phyloP scores from a whole-genome alignment of 2,797 vertebrate species.

The Sebastes aleutianus region DNA sequence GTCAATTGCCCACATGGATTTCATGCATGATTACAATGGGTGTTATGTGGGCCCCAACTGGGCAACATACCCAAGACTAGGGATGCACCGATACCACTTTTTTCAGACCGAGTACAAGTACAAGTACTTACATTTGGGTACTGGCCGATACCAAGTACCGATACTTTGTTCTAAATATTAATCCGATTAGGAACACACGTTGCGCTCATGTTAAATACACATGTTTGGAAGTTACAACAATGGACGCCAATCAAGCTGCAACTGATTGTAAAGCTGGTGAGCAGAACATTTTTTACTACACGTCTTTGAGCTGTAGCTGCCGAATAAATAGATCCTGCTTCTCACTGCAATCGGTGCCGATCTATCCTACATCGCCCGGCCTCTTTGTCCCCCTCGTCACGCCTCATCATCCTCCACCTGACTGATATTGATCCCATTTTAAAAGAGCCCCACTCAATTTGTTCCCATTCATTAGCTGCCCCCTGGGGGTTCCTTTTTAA shows the following conservation, averaged over 20 bases:
- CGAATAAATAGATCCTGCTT: neutral
- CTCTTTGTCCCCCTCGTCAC: constrained; percentile 5
- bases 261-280: neutral
- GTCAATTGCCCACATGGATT: too few species aligned
- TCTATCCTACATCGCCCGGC: neutral
- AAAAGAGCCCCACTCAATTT: constrained; percentile 24
- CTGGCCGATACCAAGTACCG: too few species aligned
- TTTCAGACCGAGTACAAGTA: too few species aligned
- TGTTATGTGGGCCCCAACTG: too few species aligned
- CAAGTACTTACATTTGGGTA: too few species aligned
- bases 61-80: too few species aligned
- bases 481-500: neutral
- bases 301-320: neutral
- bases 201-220: too few species aligned
- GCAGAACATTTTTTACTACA: neutral
- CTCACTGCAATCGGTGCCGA: neutral
- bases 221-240: neutral
- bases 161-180: neutral
- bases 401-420: constrained; percentile 25
- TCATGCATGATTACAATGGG: too few species aligned
- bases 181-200: neutral
- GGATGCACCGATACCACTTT: too few species aligned
- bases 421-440: constrained; percentile 28
- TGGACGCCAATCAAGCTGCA: neutral
- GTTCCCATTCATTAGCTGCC: constrained; percentile 23